Evolutionary conservation across 2,113 vertebrate genomes (phyloP).

Genomic region (Otus sunia): DNA sequence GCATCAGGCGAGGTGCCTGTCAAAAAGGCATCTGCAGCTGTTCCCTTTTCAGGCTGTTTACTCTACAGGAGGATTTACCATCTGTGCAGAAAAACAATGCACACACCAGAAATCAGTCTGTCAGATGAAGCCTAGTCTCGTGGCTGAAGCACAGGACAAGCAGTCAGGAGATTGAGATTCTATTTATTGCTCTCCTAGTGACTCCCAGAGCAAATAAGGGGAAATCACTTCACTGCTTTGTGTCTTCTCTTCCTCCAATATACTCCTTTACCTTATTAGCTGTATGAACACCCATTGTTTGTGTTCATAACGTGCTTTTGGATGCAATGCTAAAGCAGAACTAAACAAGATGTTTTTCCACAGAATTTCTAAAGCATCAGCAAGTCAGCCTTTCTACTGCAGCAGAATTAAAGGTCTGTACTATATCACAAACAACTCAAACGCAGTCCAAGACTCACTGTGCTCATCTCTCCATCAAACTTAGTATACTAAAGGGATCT

Average conservation of each 20-base stretch:
- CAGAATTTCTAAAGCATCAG: neutral
- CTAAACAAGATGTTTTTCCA: neutral
- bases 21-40: slow-evolving; percentile 23
- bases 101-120: neutral
- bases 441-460: neutral
- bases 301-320: neutral
- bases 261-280: neutral
- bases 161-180: slow-evolving; percentile 48
- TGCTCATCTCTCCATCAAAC: neutral
- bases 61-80: slow-evolving; percentile 21
- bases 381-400: neutral
- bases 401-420: neutral
- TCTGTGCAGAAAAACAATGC: slow-evolving; percentile 43
- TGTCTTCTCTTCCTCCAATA: slow-evolving; percentile 7
- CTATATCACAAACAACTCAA: neutral
- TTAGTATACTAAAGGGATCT: neutral
- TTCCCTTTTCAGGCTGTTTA: slow-evolving; percentile 2
- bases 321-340: neutral
- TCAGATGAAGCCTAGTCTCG: slow-evolving; percentile 23
- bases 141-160: slow-evolving; percentile 51
- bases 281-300: neutral
- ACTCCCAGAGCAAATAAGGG: neutral
- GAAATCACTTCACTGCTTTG: neutral
- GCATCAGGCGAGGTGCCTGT: neutral
- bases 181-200: slow-evolving; percentile 41